phyloP scores from a whole-genome alignment of 2,113 vertebrate species.

The Apteryx owenii region DNA sequence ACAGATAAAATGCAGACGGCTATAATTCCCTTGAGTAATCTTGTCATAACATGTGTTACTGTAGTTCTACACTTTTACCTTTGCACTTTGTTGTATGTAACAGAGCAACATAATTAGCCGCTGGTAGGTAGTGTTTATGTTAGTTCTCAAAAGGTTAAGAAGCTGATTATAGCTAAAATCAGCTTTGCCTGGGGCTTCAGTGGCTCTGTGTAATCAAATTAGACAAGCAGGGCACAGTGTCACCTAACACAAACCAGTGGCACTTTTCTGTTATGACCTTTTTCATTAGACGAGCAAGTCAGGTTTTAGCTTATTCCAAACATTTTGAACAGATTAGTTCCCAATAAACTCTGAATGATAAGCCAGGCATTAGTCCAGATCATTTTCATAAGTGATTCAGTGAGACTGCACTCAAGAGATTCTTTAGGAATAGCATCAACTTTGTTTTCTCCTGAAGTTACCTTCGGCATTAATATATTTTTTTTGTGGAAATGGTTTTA shows the following conservation, averaged over 20 bases:
- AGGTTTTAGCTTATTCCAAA: conserved; percentile 70
- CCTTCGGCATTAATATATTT: background rate
- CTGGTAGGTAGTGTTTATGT: conserved; percentile 81
- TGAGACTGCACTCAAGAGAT: background rate
- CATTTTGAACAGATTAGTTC: conserved; percentile 67
- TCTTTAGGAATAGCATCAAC: background rate
- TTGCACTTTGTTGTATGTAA: conserved; percentile 73
- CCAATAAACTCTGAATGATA: conserved; percentile 52
- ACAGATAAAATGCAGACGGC: background rate
- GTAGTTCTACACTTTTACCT: conserved; percentile 71
- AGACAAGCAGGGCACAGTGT: conserved; percentile 85
- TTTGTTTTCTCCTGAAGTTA: background rate
- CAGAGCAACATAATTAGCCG: conserved; percentile 79
- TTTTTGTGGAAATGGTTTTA: background rate
- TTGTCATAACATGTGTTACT: conserved; percentile 71
- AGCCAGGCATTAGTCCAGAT: background rate
- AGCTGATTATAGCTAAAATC: conserved; percentile 86
- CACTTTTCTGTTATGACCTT: conserved; percentile 76
- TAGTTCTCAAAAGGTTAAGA: conserved; percentile 88
- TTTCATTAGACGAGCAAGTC: conserved; percentile 67
- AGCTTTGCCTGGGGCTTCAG: conserved; percentile 82
- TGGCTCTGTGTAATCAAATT: conserved; percentile 84
- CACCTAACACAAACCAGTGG: conserved; percentile 82
- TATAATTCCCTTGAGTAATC: conserved; percentile 66
- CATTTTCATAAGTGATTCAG: background rate